phyloP scores from a whole-genome alignment of 2,113 vertebrate genomes.

The Aegithalos caudatus region DNA sequence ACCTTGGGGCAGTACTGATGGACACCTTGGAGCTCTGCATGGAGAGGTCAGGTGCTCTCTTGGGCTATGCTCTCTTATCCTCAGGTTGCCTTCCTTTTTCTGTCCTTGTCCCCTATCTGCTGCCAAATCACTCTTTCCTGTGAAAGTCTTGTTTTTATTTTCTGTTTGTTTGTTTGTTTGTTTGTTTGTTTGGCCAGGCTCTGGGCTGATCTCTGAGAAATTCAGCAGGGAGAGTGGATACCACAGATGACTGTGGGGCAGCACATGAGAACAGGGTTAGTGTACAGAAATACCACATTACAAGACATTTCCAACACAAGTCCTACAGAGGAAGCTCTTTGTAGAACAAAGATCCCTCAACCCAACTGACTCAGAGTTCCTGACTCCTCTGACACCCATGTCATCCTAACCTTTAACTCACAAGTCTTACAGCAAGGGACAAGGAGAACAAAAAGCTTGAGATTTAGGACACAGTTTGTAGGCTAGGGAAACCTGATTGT shows the following conservation, averaged over 20 bases:
- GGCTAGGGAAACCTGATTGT: background rate
- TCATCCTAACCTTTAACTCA: background rate
- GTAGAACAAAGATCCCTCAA: background rate
- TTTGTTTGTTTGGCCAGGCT: background rate
- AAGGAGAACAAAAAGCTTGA: background rate
- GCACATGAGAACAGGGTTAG: background rate
- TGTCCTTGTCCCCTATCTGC: background rate
- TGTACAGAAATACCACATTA: background rate
- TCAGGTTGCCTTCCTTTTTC: background rate
- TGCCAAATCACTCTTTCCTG: background rate
- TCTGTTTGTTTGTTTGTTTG: background rate
- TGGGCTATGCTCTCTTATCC: background rate
- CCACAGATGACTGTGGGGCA: background rate
- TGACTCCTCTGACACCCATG: background rate
- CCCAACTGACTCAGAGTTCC: background rate
- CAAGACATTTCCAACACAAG: background rate
- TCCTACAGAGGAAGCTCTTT: background rate
- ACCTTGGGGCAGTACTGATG: background rate
- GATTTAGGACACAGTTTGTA: background rate
- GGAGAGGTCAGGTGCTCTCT: background rate
- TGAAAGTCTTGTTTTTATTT: background rate
- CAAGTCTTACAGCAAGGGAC: background rate
- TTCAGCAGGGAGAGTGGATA: background rate
- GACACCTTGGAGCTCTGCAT: background rate
- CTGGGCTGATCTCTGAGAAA: background rate